These are phyloP conservation scores for Tangara arthus DNA, from an alignment of 2,797 vertebrate genomes.

Conservation along the genomic window DNA sequence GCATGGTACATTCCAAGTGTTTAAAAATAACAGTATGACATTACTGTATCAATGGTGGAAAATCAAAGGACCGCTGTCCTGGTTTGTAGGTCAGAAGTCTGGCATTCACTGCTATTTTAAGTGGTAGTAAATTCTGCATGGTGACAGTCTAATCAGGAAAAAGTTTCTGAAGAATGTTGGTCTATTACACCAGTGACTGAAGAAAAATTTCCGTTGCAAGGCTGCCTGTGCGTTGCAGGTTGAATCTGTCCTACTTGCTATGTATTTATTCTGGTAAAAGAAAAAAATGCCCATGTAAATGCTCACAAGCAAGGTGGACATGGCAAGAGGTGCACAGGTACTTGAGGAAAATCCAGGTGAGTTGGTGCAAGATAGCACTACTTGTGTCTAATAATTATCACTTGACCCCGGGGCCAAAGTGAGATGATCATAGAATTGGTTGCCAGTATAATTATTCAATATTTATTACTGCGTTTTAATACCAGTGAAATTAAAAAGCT, in stretches of 20 bases:
- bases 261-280: neutral
- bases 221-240: neutral
- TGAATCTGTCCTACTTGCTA: neutral
- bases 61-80: slow-evolving; percentile 26
- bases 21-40: slow-evolving; percentile 60
- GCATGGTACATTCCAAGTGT: neutral
- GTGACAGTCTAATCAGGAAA: neutral
- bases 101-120: slow-evolving; percentile 41
- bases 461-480: slow-evolving; percentile 1
- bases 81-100: slow-evolving; percentile 20
- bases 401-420: neutral
- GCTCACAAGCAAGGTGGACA: neutral
- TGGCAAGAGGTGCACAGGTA: neutral
- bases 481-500: neutral
- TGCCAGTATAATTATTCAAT: neutral
- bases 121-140: neutral
- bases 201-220: neutral
- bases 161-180: neutral
- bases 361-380: neutral
- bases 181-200: neutral
- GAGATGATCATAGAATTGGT: neutral
- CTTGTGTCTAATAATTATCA: neutral
- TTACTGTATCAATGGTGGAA: slow-evolving; percentile 17
- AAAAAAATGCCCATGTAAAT: neutral
- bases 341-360: neutral